Percentiles rank a stretch among this genome's conserved stretches.
Evolutionary conservation across 2,113 vertebrate species (phyloP).

Genomic region (Salvator merianae): DNA sequence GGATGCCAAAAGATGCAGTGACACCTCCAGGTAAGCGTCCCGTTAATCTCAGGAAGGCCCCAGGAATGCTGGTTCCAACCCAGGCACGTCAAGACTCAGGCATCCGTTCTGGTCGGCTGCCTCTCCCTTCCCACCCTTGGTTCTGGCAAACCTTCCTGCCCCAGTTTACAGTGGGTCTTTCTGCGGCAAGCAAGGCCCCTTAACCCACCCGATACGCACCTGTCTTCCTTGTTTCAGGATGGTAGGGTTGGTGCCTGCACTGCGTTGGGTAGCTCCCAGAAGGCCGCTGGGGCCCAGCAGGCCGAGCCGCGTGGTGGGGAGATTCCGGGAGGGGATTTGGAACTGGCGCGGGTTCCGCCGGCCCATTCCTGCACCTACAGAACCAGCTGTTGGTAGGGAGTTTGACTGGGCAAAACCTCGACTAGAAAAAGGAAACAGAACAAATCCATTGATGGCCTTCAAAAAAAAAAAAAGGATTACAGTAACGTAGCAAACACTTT

Average conservation of each 20-base stretch:
- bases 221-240: slow-evolving; percentile 93
- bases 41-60: no score
- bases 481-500: no score
- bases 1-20: no score
- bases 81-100: no score
- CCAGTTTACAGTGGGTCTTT: not conserved
- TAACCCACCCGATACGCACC: slow-evolving; percentile 71
- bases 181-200: no score
- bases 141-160: not conserved
- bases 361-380: slow-evolving; percentile 85
- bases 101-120: no score
- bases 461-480: no score
- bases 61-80: no score
- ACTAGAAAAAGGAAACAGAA: slow-evolving; percentile 48
- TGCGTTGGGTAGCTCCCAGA: slow-evolving; percentile 86
- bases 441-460: not conserved
- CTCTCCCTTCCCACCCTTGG: not conserved
- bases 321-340: slow-evolving; percentile 92
- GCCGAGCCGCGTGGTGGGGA: slow-evolving; percentile 88
- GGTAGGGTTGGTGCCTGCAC: slow-evolving; percentile 84
- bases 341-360: slow-evolving; percentile 93
- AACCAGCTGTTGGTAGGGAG: slow-evolving; percentile 90
- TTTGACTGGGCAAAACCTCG: slow-evolving; percentile 95
- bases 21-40: no score
- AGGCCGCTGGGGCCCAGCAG: slow-evolving; percentile 87